Evolutionary conservation across 2,888 invertebrate species (phyloP), one percentile per base, ranked within the genome.

Genomic region (Drosophila lutescens): DNA sequence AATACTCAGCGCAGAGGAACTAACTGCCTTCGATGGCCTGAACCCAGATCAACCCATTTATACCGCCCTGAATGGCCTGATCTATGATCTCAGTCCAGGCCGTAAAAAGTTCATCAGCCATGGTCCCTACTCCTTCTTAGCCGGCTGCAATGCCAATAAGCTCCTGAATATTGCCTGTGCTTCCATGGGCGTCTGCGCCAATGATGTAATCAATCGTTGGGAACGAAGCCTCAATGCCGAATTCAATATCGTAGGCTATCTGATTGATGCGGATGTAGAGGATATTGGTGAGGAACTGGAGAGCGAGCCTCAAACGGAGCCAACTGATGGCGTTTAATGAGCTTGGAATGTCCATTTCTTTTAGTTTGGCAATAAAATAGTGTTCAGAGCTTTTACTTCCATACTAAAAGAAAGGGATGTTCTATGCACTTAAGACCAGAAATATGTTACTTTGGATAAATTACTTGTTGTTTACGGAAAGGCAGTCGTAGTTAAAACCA

Each of bases 61-160:
- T n/a, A 85, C 84, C 23, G 87, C 84, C 1, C 54, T 88, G 2
- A 84, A 85, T 54, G 87, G 84, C 0, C 69, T 65, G n/a, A 88
- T 85, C 41, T 85, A 84, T 40, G 84, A 85, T 23, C 47, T 85
- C 6, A 83, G 66, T 53, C 30, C 76, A 8, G 46, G 56, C 8
- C 76, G 83, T 0, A 67, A 74, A 0, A 62, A 55, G 4, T 73
- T 68, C 51, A 23, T 36, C 1, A 62, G 15, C 6, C 55, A 26
- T 1, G 86, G 76, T 2, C 72, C 70, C 1, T 78, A 65, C 43
- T 78, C 74, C 0, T 51, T 83, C 12, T 26, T 85, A 6, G 80
- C 87, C 9, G 84, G 89, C n/a, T 77, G 78, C 59, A 58, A 84
- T 77, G 84, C 84, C 62, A 86, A 86, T 55, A 53, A 77, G 8